phyloP scores from a whole-genome alignment of 2,888 invertebrate species.

The Autographa gamma region DNA sequence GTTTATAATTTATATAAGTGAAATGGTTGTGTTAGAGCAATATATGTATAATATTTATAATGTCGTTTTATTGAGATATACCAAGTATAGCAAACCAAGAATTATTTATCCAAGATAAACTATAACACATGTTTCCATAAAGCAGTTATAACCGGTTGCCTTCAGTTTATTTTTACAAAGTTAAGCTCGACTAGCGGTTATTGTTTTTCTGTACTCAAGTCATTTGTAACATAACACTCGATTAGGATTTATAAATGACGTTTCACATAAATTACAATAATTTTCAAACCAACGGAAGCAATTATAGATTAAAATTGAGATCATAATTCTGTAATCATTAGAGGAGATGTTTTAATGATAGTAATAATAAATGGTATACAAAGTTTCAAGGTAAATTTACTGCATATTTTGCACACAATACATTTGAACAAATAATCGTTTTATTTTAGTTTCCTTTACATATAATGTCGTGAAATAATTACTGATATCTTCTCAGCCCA shows the following conservation, averaged over 20 bases:
- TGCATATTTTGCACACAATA: too few relatives aligned
- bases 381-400: too few relatives aligned
- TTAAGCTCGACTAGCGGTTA: background rate
- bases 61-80: background rate
- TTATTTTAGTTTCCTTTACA: too few relatives aligned
- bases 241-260: background rate
- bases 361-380: too few relatives aligned
- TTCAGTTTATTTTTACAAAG: slow-evolving; percentile 17
- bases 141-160: slow-evolving; percentile 29
- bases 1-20: too few relatives aligned
- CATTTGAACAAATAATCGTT: too few relatives aligned
- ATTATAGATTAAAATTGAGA: too few relatives aligned
- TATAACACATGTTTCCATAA: slow-evolving; percentile 10
- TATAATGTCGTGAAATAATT: too few relatives aligned
- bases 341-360: too few relatives aligned
- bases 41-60: background rate
- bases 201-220: background rate
- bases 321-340: too few relatives aligned
- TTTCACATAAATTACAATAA: background rate
- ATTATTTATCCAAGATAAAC: background rate
- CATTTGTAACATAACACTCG: background rate
- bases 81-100: background rate
- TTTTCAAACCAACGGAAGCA: background rate
- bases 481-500: too few relatives aligned
- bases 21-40: too few relatives aligned